Evolutionary conservation across 2,888 invertebrate genomes (phyloP), one percentile per base, ranked within the genome.

Genomic region (Dicranocentrus wangi): DNA sequence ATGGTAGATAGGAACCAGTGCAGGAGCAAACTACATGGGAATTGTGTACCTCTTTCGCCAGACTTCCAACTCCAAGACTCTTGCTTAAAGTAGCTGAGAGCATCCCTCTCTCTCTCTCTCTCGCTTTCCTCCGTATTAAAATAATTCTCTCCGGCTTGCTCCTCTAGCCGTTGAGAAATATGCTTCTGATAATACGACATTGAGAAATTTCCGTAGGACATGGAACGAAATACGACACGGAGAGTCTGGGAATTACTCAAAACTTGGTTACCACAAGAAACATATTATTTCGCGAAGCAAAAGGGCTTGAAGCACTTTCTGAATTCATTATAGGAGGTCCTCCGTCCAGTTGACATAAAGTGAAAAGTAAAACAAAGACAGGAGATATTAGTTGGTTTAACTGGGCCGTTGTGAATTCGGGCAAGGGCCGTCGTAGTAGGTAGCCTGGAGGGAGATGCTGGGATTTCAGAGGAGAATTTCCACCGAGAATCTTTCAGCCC

Each of bases 191-290:
- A 73, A 81, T 81, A 70, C 75, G 81, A 81, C 81, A 75, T 75
- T 75, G 81, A 81, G 81, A 81, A 81, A 81, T 81, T 75, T 81
- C 81, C 75, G 75, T 73, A 81, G n/a, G n/a, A n/a, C n/a, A n/a
- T n/a, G n/a, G n/a, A n/a, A n/a, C n/a, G n/a, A n/a, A n/a, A n/a
- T n/a, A n/a, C n/a, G n/a, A n/a, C n/a, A 53, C 63, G 68, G 81
- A 75, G 81, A 75, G 69, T 63, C 61, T 70, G 73, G 58, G 75
- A 75, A 81, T 81, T 81, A 75, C 69, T 69, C 63, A 55, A 70
- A 81, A 75, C 68, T 60, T 68, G 68, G 72, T 80, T 73, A 68
- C 21, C 23, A 19, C 39, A 28, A 51, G 61, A 17, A 61, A 32
- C 7, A 58, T 10, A 27, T 13, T 61, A 1, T 19, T 2, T 32